Evolutionary conservation across 2,888 invertebrate species (phyloP).

Genomic region (Drosophila melanosoma): DNA sequence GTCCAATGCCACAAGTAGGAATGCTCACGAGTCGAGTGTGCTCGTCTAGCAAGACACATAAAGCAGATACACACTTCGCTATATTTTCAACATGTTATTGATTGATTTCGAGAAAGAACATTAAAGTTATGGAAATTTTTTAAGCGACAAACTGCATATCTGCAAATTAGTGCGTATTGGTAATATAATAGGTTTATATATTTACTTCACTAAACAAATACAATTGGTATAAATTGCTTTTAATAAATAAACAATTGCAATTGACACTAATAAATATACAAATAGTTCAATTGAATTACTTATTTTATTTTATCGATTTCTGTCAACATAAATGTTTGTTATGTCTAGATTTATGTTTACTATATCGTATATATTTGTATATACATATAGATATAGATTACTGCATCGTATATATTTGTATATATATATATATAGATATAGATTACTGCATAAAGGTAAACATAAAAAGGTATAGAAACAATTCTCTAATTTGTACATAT

Average conservation of each 20-base stretch:
- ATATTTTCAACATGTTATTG: not conserved
- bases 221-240: too few relatives aligned
- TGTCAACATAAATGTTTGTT: not conserved
- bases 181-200: not conserved
- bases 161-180: not conserved
- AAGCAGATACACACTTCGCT: not conserved
- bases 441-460: not conserved
- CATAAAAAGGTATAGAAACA: not conserved
- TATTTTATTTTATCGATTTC: not conserved
- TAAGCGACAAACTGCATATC: not conserved
- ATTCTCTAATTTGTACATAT: constrained; percentile 1
- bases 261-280: not conserved
- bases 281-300: not conserved
- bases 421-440: not conserved
- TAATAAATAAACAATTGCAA: not conserved
- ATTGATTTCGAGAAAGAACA: not conserved
- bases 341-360: not conserved
- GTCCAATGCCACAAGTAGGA: constrained; percentile 18
- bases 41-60: not conserved
- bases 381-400: not conserved
- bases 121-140: not conserved
- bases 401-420: not conserved
- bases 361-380: not conserved
- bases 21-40: constrained; percentile 2
- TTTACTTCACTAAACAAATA: not conserved